These are phyloP conservation scores for Entomyzon cyanotis DNA, from an alignment of 2,113 vertebrate genomes.

Conservation along the genomic window DNA sequence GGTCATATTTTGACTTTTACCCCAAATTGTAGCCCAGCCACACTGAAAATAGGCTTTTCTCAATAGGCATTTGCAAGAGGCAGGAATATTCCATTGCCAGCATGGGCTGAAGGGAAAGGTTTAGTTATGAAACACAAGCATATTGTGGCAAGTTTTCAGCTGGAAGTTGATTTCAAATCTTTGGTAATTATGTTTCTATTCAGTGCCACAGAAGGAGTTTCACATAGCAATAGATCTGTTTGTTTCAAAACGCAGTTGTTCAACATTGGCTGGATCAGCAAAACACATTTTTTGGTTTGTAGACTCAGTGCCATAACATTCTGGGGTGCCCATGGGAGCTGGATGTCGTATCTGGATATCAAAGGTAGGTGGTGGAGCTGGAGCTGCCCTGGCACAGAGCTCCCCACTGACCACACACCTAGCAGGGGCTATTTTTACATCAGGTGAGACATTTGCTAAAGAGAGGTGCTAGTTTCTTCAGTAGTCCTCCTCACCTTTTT, in stretches of 20 bases:
- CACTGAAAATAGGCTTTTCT: not conserved
- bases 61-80: not conserved
- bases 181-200: not conserved
- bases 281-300: not conserved
- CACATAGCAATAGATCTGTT: not conserved
- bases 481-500: not conserved
- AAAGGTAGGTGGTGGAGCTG: not conserved
- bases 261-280: not conserved
- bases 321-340: not conserved
- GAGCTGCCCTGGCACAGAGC: not conserved
- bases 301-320: not conserved
- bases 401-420: not conserved
- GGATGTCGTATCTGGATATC: not conserved
- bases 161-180: constrained; percentile 11
- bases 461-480: not conserved
- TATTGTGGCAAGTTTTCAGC: not conserved
- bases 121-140: not conserved
- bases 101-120: not conserved
- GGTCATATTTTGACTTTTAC: not conserved
- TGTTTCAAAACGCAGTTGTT: not conserved
- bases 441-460: constrained; percentile 14
- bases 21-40: not conserved
- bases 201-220: not conserved
- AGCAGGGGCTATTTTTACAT: not conserved
- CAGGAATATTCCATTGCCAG: not conserved